phyloP scores from a whole-genome alignment of 2,888 invertebrate genomes.

The Oscheius sp. region DNA sequence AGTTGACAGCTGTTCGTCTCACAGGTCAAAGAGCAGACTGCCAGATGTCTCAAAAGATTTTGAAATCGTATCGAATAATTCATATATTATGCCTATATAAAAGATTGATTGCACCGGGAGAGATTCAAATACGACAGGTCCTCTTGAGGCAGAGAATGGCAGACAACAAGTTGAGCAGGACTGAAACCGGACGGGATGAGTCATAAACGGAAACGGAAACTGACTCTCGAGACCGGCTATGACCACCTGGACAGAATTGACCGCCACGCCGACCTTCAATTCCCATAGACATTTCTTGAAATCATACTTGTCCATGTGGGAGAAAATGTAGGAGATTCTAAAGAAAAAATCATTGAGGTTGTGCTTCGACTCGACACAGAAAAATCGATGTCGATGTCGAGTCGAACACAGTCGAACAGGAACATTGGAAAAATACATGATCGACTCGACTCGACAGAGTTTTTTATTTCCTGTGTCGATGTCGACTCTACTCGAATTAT shows the following conservation, averaged over 20 bases:
- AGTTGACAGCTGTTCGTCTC: too few relatives aligned
- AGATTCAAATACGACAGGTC: slow-evolving; percentile 47
- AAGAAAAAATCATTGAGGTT: slow-evolving; percentile 9
- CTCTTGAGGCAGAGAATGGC: slow-evolving; percentile 66
- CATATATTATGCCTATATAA: background rate
- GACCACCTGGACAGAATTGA: slow-evolving; percentile 70
- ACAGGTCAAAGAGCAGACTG: background rate
- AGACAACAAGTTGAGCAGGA: slow-evolving; percentile 64
- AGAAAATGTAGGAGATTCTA: slow-evolving; percentile 69
- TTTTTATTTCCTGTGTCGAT: too few relatives aligned
- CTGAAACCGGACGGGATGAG: slow-evolving; percentile 46
- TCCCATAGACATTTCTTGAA: slow-evolving; percentile 64
- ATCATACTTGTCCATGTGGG: slow-evolving; percentile 70
- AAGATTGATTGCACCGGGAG: slow-evolving; percentile 22
- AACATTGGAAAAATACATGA: too few relatives aligned
- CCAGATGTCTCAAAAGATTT: background rate
- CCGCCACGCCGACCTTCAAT: slow-evolving; percentile 68
- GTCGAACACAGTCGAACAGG: too few relatives aligned
- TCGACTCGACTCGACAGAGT: too few relatives aligned
- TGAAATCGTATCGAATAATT: background rate
- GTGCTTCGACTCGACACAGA: too few relatives aligned
- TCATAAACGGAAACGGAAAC: background rate
- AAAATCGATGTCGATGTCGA: too few relatives aligned
- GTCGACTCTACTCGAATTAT: too few relatives aligned
- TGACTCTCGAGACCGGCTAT: slow-evolving; percentile 62